Conservation (phyloP, 1,140 invertebrate genomes). For the Tetramorium alpestre region DNA sequence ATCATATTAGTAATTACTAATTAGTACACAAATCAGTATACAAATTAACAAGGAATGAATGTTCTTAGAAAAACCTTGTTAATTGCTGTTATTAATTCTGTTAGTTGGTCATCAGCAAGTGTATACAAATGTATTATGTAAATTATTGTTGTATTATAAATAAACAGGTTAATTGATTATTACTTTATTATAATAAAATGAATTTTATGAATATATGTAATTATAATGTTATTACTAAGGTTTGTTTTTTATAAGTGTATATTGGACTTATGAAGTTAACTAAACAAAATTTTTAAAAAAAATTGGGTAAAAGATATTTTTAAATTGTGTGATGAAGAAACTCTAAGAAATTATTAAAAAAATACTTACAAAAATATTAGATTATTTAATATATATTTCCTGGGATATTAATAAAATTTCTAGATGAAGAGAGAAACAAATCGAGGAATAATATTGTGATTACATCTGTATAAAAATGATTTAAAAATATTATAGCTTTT, state of each 20-base stretch:
- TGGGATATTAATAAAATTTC: background rate
- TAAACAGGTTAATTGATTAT: background rate
- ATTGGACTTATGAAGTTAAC: background rate
- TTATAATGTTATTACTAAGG: background rate
- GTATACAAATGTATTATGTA: background rate
- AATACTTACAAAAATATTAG: background rate
- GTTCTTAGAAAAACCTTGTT: too few species aligned
- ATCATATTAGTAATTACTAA: too few species aligned
- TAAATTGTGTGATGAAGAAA: background rate
- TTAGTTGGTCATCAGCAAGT: too few species aligned
- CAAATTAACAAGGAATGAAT: too few species aligned
- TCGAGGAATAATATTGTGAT: background rate
- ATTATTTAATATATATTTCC: background rate
- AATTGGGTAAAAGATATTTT: background rate
- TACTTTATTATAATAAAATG: background rate
- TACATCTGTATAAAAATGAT: background rate
- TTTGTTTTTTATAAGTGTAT: background rate
- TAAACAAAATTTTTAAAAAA: background rate
- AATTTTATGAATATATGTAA: background rate
- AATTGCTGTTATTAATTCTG: too few species aligned
- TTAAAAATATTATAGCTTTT: background rate
- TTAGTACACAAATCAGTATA: too few species aligned
- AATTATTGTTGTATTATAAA: background rate
- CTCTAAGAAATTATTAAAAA: background rate
- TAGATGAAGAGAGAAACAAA: background rate